A percentile compares a stretch with the other conserved stretches of the same genome.
phyloP scores from a whole-genome alignment of 2,113 vertebrate genomes.

The Aegypius monachus region DNA sequence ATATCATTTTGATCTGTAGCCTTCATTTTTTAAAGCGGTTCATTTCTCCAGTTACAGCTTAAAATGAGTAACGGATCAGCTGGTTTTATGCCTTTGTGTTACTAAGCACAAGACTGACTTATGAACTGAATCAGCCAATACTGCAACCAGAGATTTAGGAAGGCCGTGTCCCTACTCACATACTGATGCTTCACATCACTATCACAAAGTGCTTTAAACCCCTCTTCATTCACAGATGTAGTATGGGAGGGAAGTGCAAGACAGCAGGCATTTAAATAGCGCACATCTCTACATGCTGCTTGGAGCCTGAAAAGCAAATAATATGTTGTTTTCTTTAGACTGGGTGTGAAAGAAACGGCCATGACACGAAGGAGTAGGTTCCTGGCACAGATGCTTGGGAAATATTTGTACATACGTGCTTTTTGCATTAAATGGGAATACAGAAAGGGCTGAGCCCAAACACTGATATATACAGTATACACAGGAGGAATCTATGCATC shows the following conservation, averaged over 20 bases:
- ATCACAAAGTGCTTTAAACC: neutral
- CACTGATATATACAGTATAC: accelerated
- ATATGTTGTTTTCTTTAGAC: neutral
- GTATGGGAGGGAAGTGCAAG: neutral
- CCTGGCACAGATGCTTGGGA: neutral
- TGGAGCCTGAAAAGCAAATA: neutral
- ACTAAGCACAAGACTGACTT: neutral
- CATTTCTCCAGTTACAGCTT: neutral
- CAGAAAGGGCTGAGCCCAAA: neutral
- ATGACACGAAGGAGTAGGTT: neutral
- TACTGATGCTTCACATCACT: neutral
- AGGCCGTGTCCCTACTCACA: neutral
- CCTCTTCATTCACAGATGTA: too few species aligned
- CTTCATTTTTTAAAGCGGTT: neutral
- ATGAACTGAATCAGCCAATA: neutral
- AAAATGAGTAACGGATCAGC: neutral
- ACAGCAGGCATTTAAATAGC: neutral
- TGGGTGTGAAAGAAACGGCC: neutral
- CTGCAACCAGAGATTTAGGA: neutral
- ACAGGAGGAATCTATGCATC: neutral
- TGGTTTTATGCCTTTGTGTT: neutral
- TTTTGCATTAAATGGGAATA: neutral
- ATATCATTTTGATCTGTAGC: neutral
- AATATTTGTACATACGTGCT: accelerated
- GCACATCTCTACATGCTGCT: accelerated